Conservation (phyloP, 2,888 invertebrate genomes). For the Chrysina gloriosa region DNA sequence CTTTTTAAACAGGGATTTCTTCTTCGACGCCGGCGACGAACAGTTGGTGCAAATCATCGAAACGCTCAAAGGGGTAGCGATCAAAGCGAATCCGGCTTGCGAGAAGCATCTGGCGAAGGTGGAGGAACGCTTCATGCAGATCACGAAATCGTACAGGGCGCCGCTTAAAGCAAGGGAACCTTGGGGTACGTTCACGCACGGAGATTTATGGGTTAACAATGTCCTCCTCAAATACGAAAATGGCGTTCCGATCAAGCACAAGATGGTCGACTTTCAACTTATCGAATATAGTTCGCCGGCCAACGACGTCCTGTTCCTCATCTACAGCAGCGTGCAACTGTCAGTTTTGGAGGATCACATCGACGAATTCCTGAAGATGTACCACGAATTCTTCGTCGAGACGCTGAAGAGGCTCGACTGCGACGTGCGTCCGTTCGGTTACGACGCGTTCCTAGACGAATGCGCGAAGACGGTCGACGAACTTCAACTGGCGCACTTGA, state of each 20-base stretch:
- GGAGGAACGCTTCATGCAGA: not conserved
- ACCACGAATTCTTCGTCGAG: slow-evolving; percentile 59
- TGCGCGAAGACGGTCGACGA: slow-evolving; percentile 58
- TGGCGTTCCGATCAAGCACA: slow-evolving; percentile 54
- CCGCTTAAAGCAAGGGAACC: slow-evolving; percentile 57
- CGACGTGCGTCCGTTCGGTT: slow-evolving; percentile 58
- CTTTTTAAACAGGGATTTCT: slow-evolving; percentile 51
- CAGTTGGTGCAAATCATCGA: slow-evolving; percentile 13
- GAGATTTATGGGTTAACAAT: slow-evolving; percentile 73
- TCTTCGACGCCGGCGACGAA: slow-evolving; percentile 40
- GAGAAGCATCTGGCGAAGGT: slow-evolving; percentile 4
- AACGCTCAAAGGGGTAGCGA: slow-evolving; percentile 11
- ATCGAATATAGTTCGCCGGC: slow-evolving; percentile 66
- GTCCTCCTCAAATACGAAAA: slow-evolving; percentile 65
- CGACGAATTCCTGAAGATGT: slow-evolving; percentile 65
- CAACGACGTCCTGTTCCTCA: slow-evolving; percentile 68
- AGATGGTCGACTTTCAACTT: slow-evolving; percentile 71
- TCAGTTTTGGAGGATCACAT: slow-evolving; percentile 61
- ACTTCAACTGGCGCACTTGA: slow-evolving; percentile 61
- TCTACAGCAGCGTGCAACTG: slow-evolving; percentile 66
- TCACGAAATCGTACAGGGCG: not conserved
- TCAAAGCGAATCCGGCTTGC: slow-evolving; percentile 13
- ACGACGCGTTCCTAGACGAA: slow-evolving; percentile 61
- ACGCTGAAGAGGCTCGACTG: slow-evolving; percentile 57
- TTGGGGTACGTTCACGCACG: slow-evolving; percentile 68